Base-by-base conservation (phyloP, 2,888 invertebrate species). In the Gasteruption jaculator region DNA sequence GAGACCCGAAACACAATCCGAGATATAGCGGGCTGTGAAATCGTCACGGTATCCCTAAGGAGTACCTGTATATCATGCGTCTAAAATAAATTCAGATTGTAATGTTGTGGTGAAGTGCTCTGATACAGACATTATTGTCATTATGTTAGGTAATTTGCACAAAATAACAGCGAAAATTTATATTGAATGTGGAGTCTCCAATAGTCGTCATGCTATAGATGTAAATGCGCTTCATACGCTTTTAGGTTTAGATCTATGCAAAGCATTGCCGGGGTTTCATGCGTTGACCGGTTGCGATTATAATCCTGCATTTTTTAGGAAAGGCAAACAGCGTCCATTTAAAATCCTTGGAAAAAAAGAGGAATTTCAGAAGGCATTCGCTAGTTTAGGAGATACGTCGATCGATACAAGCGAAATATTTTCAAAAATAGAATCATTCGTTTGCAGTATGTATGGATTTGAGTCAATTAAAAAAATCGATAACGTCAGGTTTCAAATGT, bases 371-470 rank as follows among this genome's bases (percentile, higher is more conserved):
- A n/a, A n/a, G n/a, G n/a, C n/a, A n/a, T n/a, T n/a, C n/a, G n/a
- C n/a, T n/a, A n/a, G n/a, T n/a, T n/a, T n/a, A n/a, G n/a, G n/a
- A n/a, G n/a, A n/a, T n/a, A n/a, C n/a, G n/a, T n/a, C n/a, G n/a
- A n/a, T n/a, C n/a, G n/a, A n/a, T n/a, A n/a, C n/a, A n/a, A n/a
- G n/a, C n/a, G n/a, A n/a, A n/a, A n/a, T n/a, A n/a, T n/a, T n/a
- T n/a, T n/a, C n/a, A n/a, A n/a, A 30, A 38, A 29, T 42, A 18
- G 40, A 40, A 33, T 19, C 22, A 5, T 40, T 40, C 32, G 25
- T 40, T 33, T 32, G 32, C 33, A 11, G 15, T 12, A 33, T 40
- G 4, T 32, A 40, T 16, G 33, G 40, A 16, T 21, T 32, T 18
- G 33, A 22, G 4, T 32, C 24, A 11, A 12, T 33, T 11, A 12